Conservation (phyloP, 2,113 vertebrate genomes). For the Tricholaema leucomelas region DNA sequence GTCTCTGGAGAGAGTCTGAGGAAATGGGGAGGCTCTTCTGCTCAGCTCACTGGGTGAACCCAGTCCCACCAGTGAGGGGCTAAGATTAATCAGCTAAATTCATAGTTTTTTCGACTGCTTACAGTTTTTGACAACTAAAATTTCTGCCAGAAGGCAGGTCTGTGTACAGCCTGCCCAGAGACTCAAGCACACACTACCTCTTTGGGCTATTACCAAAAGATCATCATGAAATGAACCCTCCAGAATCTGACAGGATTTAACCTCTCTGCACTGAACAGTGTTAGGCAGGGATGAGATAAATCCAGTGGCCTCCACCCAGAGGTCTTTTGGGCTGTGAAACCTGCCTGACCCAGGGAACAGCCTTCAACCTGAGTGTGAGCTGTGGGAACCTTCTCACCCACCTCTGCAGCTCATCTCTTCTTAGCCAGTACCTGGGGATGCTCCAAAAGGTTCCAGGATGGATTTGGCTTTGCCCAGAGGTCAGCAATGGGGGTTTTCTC, state of each 20-base stretch:
- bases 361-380: not conserved
- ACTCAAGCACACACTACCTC: not conserved
- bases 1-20: not conserved
- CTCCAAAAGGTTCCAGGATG: not conserved
- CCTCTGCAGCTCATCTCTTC: not conserved
- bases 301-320: not conserved
- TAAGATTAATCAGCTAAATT: not conserved
- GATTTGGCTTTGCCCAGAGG: not conserved
- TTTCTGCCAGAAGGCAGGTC: not conserved
- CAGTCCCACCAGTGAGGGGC: not conserved
- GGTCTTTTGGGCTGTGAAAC: not conserved
- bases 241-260: not conserved
- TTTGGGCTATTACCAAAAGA: not conserved
- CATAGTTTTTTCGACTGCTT: not conserved
- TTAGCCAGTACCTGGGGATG: not conserved
- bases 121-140: not conserved
- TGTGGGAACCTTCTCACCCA: not conserved
- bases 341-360: not conserved
- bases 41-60: not conserved
- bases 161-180: accelerated
- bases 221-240: not conserved
- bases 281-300: accelerated
- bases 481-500: not conserved
- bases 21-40: not conserved
- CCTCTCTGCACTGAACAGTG: not conserved